These are phyloP conservation scores for Pristionchus maxplancki DNA, from an alignment of 2,888 invertebrate genomes.

Conservation along the genomic window DNA sequence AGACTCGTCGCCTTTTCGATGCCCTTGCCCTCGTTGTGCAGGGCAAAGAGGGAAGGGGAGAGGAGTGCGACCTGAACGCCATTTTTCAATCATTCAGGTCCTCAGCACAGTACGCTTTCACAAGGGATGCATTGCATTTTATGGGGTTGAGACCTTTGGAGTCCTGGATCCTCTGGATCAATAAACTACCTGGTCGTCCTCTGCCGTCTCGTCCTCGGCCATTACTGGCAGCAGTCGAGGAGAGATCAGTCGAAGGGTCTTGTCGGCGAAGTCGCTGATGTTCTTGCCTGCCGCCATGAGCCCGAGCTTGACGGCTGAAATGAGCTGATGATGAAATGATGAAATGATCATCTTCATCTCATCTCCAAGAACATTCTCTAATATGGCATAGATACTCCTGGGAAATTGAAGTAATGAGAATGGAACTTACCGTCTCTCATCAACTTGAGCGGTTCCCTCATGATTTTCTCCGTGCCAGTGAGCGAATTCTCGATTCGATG, in stretches of 20 bases:
- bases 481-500: not conserved
- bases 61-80: constrained; percentile 34
- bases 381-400: too few species aligned
- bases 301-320: constrained; percentile 63
- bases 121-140: too few species aligned
- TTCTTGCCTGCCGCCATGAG: constrained; percentile 71
- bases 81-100: too few species aligned
- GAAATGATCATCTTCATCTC: too few species aligned
- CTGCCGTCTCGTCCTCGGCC: constrained; percentile 71
- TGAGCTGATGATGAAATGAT: too few species aligned
- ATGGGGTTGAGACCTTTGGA: too few species aligned
- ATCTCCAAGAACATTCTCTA: too few species aligned
- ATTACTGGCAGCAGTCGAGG: constrained; percentile 73
- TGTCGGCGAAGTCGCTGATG: constrained; percentile 72
- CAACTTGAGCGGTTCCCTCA: constrained; percentile 53
- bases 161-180: too few species aligned
- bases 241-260: constrained; percentile 71
- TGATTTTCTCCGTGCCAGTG: constrained; percentile 13
- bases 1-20: constrained; percentile 54
- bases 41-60: constrained; percentile 51
- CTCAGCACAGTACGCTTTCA: too few species aligned
- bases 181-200: constrained; percentile 5
- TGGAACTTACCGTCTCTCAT: constrained; percentile 54
- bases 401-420: too few species aligned
- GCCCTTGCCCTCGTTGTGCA: constrained; percentile 40